These are phyloP conservation scores for Suncus etruscus DNA, from an alignment of 2,113 vertebrate genomes.

Conservation along the genomic window DNA sequence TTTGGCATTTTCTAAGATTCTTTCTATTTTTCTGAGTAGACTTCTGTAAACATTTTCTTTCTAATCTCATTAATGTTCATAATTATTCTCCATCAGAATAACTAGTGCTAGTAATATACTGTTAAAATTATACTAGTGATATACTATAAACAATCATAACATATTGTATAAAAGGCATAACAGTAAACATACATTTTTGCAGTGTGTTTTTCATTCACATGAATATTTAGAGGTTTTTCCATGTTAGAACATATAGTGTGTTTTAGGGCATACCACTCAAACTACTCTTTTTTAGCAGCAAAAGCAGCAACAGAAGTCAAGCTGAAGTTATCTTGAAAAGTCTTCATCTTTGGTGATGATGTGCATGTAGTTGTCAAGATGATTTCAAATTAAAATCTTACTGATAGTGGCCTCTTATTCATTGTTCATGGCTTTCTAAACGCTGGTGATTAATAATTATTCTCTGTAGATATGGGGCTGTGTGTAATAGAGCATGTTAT, in stretches of 20 bases:
- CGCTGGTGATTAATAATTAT: background rate
- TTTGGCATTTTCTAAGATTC: background rate
- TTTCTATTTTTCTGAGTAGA: background rate
- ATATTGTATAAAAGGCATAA: background rate
- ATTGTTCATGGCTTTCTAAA: background rate
- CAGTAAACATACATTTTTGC: background rate
- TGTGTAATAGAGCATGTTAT: background rate
- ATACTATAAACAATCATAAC: background rate
- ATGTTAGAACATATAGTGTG: background rate
- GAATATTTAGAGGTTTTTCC: conserved; percentile 22
- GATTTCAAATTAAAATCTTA: background rate
- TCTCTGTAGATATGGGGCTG: background rate
- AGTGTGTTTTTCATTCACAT: background rate
- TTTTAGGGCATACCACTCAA: background rate
- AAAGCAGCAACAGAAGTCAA: background rate
- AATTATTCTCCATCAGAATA: background rate
- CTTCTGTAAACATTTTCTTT: background rate
- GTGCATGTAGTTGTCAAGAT: background rate
- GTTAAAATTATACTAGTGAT: too few species aligned
- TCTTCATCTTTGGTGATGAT: background rate
- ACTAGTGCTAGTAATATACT: background rate
- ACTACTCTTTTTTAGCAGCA: background rate
- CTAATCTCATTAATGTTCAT: conserved; percentile 10
- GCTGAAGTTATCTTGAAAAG: background rate
- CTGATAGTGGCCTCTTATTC: background rate